A percentile compares a stretch with the other conserved stretches of the same genome.
Evolutionary conservation across 1,140 invertebrate genomes (phyloP).

Genomic region (Dendroctonus valens): DNA sequence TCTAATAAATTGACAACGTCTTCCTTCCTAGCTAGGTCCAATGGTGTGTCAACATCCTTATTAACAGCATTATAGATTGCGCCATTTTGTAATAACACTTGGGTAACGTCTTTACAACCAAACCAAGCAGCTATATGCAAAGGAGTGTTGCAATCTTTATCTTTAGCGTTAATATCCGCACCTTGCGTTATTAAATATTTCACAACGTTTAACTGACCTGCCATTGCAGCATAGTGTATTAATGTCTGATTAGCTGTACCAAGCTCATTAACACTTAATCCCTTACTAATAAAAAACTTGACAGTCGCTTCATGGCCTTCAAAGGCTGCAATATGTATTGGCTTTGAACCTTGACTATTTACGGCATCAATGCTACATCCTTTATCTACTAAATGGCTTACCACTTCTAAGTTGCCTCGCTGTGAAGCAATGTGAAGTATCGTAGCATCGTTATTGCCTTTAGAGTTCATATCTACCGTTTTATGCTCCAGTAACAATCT

Average conservation of each 20-base stretch:
- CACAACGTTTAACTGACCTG: conserved; percentile 23
- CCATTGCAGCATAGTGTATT: conserved; percentile 34
- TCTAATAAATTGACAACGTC: background rate
- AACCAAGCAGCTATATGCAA: conserved; percentile 32
- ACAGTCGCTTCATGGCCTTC: conserved; percentile 6
- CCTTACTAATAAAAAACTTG: conserved; percentile 11
- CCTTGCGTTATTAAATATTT: conserved; percentile 27
- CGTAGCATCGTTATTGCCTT: conserved; percentile 26
- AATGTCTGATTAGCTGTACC: conserved; percentile 27
- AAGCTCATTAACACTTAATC: conserved; percentile 36
- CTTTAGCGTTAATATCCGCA: conserved; percentile 25
- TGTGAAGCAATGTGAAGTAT: conserved; percentile 53
- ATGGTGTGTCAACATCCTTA: conserved; percentile 3
- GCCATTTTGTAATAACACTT: conserved; percentile 34
- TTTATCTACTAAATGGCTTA: conserved; percentile 51
- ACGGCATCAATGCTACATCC: conserved; percentile 51
- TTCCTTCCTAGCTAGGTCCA: background rate
- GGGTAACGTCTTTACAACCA: conserved; percentile 17
- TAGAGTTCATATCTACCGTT: conserved; percentile 21
- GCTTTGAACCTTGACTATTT: conserved; percentile 53
- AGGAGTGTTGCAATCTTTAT: conserved; percentile 25
- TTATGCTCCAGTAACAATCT: conserved; percentile 18
- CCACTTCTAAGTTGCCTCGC: conserved; percentile 46
- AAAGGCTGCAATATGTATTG: conserved; percentile 33
- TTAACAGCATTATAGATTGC: conserved; percentile 30